Conservation (phyloP, 2,797 vertebrate genomes). For the Tachyglossus aculeatus region DNA sequence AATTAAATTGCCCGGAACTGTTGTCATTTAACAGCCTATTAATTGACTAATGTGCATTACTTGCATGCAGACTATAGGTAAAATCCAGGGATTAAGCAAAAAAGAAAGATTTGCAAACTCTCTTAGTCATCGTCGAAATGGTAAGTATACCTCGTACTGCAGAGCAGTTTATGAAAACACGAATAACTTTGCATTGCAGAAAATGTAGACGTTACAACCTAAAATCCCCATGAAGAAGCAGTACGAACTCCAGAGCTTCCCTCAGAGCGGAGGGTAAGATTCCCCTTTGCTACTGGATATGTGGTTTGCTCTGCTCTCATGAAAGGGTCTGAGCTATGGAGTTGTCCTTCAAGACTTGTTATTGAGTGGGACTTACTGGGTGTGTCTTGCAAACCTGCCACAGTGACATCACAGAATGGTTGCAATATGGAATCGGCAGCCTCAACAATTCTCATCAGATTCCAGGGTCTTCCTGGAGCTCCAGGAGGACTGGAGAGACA, state of each 20-base stretch:
- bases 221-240: background rate
- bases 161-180: constrained; percentile 43
- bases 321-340: too few species aligned
- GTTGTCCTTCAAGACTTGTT: too few species aligned
- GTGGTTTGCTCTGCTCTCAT: too few species aligned
- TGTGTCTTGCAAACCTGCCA: too few species aligned
- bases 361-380: too few species aligned
- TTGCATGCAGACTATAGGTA: constrained; percentile 82
- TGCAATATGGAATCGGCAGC: too few species aligned
- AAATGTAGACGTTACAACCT: background rate
- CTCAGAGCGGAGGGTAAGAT: background rate
- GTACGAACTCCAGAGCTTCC: fast-evolving
- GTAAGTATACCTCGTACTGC: constrained; percentile 41
- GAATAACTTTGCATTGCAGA: constrained; percentile 28
- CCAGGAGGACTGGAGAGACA: too few species aligned
- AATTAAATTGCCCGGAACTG: constrained; percentile 94
- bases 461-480: too few species aligned
- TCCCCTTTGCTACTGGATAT: too few species aligned
- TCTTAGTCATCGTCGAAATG: constrained; percentile 35
- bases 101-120: constrained; percentile 44
- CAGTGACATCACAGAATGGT: too few species aligned
- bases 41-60: constrained; percentile 97
- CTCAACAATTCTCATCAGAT: too few species aligned
- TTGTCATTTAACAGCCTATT: constrained; percentile 97
- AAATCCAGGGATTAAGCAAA: constrained; percentile 81